Conservation (phyloP, 2,113 vertebrate genomes). For the Chlamydotis undulata region DNA sequence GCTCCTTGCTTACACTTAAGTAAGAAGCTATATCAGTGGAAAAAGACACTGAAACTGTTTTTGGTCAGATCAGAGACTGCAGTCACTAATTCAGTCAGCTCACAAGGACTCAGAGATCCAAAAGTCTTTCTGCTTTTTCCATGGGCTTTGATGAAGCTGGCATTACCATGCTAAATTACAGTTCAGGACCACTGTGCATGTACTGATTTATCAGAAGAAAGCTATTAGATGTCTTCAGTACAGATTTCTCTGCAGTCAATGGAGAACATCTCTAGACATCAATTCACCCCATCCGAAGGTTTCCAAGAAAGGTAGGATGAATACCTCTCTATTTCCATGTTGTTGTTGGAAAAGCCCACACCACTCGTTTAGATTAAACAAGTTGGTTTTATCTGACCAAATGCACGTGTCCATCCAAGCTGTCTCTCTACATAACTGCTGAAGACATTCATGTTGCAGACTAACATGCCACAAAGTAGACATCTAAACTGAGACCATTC, state of each 20-base stretch:
- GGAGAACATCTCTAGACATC: neutral
- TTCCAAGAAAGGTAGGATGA: neutral
- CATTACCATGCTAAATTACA: slow-evolving; percentile 13
- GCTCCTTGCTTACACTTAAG: neutral
- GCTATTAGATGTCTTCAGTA: neutral
- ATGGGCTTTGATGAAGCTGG: neutral
- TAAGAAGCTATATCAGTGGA: neutral
- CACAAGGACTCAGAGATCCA: neutral
- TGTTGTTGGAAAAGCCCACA: neutral
- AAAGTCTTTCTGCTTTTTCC: neutral
- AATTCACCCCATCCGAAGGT: neutral
- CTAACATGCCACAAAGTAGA: neutral
- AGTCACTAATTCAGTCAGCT: neutral
- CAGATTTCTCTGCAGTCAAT: neutral
- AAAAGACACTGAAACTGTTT: neutral
- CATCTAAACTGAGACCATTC: neutral
- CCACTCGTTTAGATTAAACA: neutral
- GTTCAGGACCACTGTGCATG: neutral
- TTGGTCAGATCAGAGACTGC: neutral
- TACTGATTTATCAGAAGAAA: slow-evolving; percentile 19
- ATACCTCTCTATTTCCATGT: neutral
- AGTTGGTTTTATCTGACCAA: neutral
- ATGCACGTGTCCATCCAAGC: neutral
- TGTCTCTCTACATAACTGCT: neutral
- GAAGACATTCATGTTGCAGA: neutral